These are phyloP conservation scores for Argyra leucocephala DNA, from an alignment of 2,888 invertebrate species.

Conservation along the genomic window DNA sequence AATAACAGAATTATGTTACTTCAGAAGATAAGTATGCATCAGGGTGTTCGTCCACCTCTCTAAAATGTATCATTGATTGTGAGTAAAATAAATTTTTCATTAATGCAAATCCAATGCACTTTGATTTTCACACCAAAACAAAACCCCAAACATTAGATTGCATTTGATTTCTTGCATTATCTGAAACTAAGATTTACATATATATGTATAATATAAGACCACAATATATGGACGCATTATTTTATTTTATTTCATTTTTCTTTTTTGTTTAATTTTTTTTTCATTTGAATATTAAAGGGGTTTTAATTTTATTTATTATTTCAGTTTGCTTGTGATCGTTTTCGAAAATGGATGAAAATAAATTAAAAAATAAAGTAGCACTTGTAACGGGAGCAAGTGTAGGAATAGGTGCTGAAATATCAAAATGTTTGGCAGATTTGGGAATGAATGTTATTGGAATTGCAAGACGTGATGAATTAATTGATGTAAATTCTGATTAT, in stretches of 20 bases:
- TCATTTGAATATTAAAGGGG: background rate
- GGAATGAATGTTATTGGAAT: conserved; percentile 49
- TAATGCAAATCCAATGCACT: too few species aligned
- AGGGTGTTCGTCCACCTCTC: too few species aligned
- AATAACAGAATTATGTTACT: too few species aligned
- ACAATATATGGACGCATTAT: background rate
- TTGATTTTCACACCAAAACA: too few species aligned
- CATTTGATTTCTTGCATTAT: too few species aligned
- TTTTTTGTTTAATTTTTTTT: background rate
- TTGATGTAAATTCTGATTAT: conserved; percentile 36
- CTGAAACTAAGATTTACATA: too few species aligned
- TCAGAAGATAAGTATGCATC: too few species aligned
- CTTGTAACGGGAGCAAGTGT: conserved; percentile 44
- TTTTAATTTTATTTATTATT: background rate
- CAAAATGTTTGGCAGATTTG: conserved; percentile 39
- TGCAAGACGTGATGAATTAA: conserved; percentile 44
- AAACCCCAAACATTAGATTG: too few species aligned
- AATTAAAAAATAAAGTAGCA: conserved; percentile 38
- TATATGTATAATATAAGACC: too few species aligned
- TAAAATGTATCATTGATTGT: too few species aligned
- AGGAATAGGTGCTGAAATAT: conserved; percentile 44
- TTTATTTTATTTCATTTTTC: background rate
- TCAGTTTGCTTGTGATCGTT: background rate
- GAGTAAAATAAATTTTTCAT: too few species aligned
- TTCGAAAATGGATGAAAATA: background rate